These are phyloP conservation scores for Melanotaenia parkinsoni DNA, from an alignment of 2,797 vertebrate species.

Conservation along the genomic window DNA sequence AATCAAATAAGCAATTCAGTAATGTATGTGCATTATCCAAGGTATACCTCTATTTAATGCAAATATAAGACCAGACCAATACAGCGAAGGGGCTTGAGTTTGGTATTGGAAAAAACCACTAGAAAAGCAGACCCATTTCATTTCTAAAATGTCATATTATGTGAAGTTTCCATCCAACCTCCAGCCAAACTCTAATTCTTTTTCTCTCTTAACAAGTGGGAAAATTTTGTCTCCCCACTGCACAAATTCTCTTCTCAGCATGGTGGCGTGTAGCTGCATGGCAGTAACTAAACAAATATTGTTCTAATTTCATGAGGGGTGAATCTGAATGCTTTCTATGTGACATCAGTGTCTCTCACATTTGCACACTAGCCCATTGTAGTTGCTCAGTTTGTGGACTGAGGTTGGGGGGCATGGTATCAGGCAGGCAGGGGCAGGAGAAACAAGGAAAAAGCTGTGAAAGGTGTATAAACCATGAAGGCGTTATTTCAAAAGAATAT, in stretches of 20 bases:
- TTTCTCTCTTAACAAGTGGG: slow-evolving; percentile 38
- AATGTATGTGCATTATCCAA: background rate
- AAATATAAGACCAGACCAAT: background rate
- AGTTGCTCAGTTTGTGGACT: slow-evolving; percentile 51
- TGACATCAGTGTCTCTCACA: slow-evolving; percentile 81
- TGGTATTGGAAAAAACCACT: background rate
- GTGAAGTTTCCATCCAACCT: slow-evolving; percentile 49
- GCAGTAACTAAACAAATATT: slow-evolving; percentile 84
- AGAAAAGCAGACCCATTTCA: slow-evolving; percentile 13
- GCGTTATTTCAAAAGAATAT: slow-evolving; percentile 9
- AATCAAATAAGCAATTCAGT: background rate
- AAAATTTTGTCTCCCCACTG: slow-evolving; percentile 42
- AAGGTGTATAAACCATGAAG: slow-evolving; percentile 18
- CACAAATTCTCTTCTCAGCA: slow-evolving; percentile 63
- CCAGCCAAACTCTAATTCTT: slow-evolving; percentile 29
- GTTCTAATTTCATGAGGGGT: slow-evolving; percentile 79
- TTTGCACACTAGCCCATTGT: slow-evolving; percentile 83
- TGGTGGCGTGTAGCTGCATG: slow-evolving; percentile 51
- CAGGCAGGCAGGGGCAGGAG: slow-evolving; percentile 19
- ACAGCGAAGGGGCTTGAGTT: no score
- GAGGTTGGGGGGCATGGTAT: slow-evolving; percentile 51
- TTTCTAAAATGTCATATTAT: slow-evolving; percentile 44
- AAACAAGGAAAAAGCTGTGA: slow-evolving; percentile 23
- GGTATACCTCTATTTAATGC: background rate
- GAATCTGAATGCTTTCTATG: slow-evolving; percentile 80